These are phyloP conservation scores for Neoitamus cyanurus DNA, from an alignment of 2,888 invertebrate genomes.

Conservation along the genomic window DNA sequence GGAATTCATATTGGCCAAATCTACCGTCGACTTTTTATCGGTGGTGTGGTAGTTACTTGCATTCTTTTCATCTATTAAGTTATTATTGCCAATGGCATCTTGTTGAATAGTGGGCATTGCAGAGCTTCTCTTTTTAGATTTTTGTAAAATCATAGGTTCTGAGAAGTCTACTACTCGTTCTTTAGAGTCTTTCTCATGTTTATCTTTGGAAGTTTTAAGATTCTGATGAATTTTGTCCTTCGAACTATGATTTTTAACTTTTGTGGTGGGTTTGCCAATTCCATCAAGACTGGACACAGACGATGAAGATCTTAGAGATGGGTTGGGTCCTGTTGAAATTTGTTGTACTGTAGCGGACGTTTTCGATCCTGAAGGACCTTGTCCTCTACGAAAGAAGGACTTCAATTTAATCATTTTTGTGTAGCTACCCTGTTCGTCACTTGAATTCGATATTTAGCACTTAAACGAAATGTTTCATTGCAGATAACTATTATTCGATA, in stretches of 20 bases:
- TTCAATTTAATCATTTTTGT: constrained; percentile 89
- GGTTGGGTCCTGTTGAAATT: constrained; percentile 47
- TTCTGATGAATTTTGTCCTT: constrained; percentile 68
- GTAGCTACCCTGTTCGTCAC: neutral
- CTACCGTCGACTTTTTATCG: constrained; percentile 42
- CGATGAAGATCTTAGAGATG: constrained; percentile 70
- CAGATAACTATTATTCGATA: neutral
- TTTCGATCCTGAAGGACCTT: constrained; percentile 68
- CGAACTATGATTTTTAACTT: constrained; percentile 56
- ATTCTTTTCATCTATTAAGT: constrained; percentile 53
- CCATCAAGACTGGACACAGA: constrained; percentile 76
- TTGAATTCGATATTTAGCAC: neutral
- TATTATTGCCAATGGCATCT: constrained; percentile 54
- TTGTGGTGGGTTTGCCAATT: constrained; percentile 69
- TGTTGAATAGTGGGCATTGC: constrained; percentile 59
- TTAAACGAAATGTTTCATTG: neutral
- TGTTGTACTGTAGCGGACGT: constrained; percentile 43
- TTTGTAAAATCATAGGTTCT: constrained; percentile 51
- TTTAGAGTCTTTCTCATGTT: constrained; percentile 48
- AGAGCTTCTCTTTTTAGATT: constrained; percentile 60
- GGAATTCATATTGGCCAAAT: constrained; percentile 49
- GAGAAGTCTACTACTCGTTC: constrained; percentile 39
- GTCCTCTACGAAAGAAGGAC: constrained; percentile 91
- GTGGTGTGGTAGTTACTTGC: constrained; percentile 27
- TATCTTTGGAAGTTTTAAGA: constrained; percentile 55